A percentile compares a stretch with the other conserved stretches of the same genome.
Evolutionary conservation across 2,797 vertebrate genomes (phyloP).

Genomic region (Xenopus petersii): DNA sequence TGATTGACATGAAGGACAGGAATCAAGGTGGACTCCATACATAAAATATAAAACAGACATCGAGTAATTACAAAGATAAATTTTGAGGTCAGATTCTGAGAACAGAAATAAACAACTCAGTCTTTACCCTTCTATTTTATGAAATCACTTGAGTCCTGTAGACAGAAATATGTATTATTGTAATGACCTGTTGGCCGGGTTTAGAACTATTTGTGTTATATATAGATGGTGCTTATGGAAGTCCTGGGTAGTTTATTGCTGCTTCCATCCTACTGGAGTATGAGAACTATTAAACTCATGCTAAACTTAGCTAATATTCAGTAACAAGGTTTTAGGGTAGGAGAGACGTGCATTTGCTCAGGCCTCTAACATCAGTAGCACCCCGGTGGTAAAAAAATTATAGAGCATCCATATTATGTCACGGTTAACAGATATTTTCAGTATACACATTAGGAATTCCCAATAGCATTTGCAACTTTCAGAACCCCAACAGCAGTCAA

Average conservation of each 20-base stretch:
- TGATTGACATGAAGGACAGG: constrained; percentile 48
- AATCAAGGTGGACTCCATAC: constrained; percentile 43
- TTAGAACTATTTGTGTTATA: constrained; percentile 25
- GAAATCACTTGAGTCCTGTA: constrained; percentile 30
- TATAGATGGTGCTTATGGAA: constrained; percentile 24
- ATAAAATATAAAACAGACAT: constrained; percentile 47
- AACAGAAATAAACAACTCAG: constrained; percentile 44
- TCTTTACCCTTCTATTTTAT: constrained; percentile 26
- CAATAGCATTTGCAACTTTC: no score
- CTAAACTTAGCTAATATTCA: background rate
- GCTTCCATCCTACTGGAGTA: background rate
- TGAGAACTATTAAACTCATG: background rate
- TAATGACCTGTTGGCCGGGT: constrained; percentile 38
- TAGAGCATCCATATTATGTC: no score
- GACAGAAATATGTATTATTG: constrained; percentile 48
- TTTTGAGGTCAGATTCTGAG: constrained; percentile 31
- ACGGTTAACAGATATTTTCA: no score
- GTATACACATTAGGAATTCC: no score
- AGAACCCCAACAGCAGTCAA: no score
- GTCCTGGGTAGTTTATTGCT: constrained; percentile 10
- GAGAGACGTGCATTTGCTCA: no score
- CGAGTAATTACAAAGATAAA: constrained; percentile 44
- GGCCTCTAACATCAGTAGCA: no score
- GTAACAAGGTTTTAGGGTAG: background rate
- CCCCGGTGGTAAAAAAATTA: no score